Percentiles rank a stretch among this genome's conserved stretches.
These are phyloP conservation scores for Parauchenoglanis ngamensis DNA, from an alignment of 2,797 vertebrate genomes.

Conservation along the genomic window DNA sequence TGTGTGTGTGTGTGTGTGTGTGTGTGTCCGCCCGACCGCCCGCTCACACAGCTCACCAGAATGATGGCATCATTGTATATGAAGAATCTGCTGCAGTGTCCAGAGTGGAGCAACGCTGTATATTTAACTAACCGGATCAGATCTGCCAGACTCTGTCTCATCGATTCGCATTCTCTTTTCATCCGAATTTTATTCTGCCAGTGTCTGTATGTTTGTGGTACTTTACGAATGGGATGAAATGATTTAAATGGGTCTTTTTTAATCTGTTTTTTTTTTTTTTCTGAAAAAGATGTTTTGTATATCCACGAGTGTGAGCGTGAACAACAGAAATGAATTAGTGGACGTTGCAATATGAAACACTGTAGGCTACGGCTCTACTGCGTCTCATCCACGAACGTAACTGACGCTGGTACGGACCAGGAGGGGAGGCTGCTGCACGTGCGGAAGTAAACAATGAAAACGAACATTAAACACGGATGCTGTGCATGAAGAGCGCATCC, in stretches of 20 bases:
- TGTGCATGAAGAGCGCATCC: constrained; percentile 55
- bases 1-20: neutral
- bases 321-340: constrained; percentile 42
- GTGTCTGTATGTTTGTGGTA: constrained; percentile 31
- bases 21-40: neutral
- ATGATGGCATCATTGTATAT: constrained; percentile 38
- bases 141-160: constrained; percentile 17
- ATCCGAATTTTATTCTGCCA: neutral
- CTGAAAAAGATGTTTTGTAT: neutral
- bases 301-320: constrained; percentile 1
- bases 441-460: constrained; percentile 31
- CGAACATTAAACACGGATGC: constrained; percentile 56
- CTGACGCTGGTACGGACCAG: constrained; percentile 34
- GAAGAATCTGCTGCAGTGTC: constrained; percentile 32
- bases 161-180: neutral
- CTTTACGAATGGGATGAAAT: constrained; percentile 52
- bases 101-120: constrained; percentile 29
- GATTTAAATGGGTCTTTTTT: constrained; percentile 35
- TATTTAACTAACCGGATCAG: constrained; percentile 30
- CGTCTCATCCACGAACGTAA: neutral
- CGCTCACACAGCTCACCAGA: constrained; percentile 17
- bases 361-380: neutral
- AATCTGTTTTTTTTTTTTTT: constrained; percentile 36
- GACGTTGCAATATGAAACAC: neutral
- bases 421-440: constrained; percentile 19